Base-by-base conservation (phyloP, 2,113 vertebrate genomes). In the Paracanthobrama guichenoti region DNA sequence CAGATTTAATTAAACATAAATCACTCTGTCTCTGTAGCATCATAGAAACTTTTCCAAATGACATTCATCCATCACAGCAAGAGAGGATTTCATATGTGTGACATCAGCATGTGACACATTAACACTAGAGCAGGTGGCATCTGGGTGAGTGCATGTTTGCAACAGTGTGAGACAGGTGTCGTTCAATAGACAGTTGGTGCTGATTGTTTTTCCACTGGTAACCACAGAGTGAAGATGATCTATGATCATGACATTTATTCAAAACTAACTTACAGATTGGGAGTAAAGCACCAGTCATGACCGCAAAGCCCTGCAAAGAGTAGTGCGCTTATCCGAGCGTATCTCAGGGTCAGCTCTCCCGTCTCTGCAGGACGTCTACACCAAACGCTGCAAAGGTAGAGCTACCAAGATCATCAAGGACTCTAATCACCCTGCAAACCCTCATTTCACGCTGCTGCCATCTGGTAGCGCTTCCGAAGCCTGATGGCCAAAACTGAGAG, bases 111-210 rank as follows among this genome's bases (percentile, higher is more conserved):
- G 66, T 71, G 79, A 82, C 79, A 81, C 78, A 80, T 31, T 71
- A 55, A 81, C 66, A 71, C 79, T 24, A 53, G 79, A 71, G 66
- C 79, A 82, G 79, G 79, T 82, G 79, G 48, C 66, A 82, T 82
- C 79, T 82, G 46, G 9, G 62, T 48, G 46, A 81, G 26, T 31
- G 62, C 18, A 48, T 69, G 64, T 50, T 24, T 46, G 59, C 42
- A 39, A 64, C 14, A 26, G 77, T 46, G 78, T 22, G 48, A 69
- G 66, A 71, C 66, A 57, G 62, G 79, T 82, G 79, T 48, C 18
- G 9, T 24, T 82, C 48, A 81, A 69, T 24, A 69, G 20, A 71
- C 46, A 69, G 48, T 31, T 64, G 77, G 0, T 12, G 79, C 44
- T 50, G 18, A 50, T 26, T 82, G 18, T 24, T 28, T 55, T 81